These are phyloP conservation scores for Galemys pyrenaicus DNA, from an alignment of 2,113 vertebrate genomes.

Conservation along the genomic window DNA sequence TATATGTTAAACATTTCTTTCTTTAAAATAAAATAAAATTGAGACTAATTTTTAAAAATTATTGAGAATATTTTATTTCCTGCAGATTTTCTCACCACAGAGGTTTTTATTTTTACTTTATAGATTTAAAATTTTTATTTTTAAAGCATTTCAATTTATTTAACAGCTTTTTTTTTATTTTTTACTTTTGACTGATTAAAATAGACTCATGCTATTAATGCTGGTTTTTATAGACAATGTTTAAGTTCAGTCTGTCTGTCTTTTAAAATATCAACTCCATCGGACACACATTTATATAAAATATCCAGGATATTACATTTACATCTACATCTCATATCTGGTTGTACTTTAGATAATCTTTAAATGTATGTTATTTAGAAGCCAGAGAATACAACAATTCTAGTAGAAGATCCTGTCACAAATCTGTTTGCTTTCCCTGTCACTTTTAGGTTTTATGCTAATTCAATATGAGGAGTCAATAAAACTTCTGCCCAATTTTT, in stretches of 20 bases:
- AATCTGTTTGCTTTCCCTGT: not conserved
- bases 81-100: not conserved
- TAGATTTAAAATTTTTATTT: not conserved
- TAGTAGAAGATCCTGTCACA: not conserved
- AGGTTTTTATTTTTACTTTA: not conserved
- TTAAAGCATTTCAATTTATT: not conserved
- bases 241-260: constrained; percentile 29
- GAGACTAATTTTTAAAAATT: not conserved
- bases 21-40: constrained; percentile 66
- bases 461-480: not conserved
- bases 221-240: not conserved
- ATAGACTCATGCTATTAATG: not conserved
- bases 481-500: constrained; percentile 17
- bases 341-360: not conserved
- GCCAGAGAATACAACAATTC: not conserved
- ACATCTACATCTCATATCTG: not conserved
- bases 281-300: constrained; percentile 6
- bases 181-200: constrained; percentile 18
- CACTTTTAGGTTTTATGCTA: constrained; percentile 35
- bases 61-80: fast-evolving
- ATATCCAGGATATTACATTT: not conserved
- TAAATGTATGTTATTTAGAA: constrained; percentile 9
- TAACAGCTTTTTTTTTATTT: not conserved
- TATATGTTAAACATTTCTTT: constrained; percentile 53
- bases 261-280: not conserved